Conservation (phyloP, 2,888 invertebrate species). For the Onchidella celtica region DNA sequence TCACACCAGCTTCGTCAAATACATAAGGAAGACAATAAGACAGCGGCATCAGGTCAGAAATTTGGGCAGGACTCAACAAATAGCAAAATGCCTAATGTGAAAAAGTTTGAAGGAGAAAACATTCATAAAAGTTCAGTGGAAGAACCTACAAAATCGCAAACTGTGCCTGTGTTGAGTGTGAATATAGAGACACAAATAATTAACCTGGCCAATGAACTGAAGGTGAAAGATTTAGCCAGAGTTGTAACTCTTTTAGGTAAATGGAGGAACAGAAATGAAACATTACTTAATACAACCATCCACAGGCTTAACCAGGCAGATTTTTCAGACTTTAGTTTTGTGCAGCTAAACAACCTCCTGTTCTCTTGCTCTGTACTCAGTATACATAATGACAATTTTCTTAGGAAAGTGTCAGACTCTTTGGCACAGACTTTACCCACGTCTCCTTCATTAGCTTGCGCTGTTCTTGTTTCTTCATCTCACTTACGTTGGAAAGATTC, state of each 20-base stretch:
- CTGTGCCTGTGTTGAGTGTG: neutral
- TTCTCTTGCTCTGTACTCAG: constrained; percentile 30
- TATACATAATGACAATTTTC: neutral
- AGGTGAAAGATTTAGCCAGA: constrained; percentile 42
- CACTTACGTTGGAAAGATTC: constrained; percentile 30
- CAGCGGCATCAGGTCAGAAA: neutral
- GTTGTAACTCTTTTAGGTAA: constrained; percentile 25
- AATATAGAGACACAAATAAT: constrained; percentile 30
- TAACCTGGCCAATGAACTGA: constrained; percentile 25
- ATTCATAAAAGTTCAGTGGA: neutral
- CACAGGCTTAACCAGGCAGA: constrained; percentile 28
- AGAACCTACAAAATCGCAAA: neutral
- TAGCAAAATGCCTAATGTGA: neutral
- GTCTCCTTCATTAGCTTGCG: neutral
- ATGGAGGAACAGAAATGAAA: constrained; percentile 36
- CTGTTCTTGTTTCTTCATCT: constrained; percentile 21
- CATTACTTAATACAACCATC: constrained; percentile 23
- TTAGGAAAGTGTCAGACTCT: neutral
- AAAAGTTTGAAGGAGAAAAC: neutral
- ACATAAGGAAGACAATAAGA: neutral
- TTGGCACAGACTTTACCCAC: neutral
- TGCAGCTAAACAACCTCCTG: constrained; percentile 41
- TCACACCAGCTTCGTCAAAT: neutral
- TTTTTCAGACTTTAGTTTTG: constrained; percentile 13
- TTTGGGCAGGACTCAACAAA: neutral